phyloP scores from a whole-genome alignment of 2,888 invertebrate genomes.

The Pollenia amentaria region DNA sequence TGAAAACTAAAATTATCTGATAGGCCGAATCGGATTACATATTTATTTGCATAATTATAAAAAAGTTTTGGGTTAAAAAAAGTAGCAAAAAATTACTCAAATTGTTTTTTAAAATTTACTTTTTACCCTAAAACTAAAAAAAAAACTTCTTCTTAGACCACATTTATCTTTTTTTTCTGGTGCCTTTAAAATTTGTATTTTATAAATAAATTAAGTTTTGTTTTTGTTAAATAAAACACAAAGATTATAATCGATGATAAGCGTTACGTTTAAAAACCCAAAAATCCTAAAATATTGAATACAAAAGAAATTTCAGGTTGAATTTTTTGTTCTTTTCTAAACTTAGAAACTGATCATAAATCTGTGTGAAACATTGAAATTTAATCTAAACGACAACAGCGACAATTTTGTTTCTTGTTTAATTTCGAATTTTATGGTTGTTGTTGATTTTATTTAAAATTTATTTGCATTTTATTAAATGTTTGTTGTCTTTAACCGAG shows the following conservation, averaged over 20 bases:
- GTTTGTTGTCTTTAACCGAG: constrained; percentile 18
- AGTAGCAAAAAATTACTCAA: no score
- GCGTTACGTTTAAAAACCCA: constrained; percentile 35
- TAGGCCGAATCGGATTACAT: no score
- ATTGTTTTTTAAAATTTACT: no score
- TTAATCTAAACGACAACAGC: constrained; percentile 68
- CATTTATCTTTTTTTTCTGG: no score
- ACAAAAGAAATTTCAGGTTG: constrained; percentile 30
- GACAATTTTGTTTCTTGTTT: constrained; percentile 49
- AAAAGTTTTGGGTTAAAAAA: no score
- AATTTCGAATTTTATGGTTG: constrained; percentile 45
- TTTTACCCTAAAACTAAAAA: no score
- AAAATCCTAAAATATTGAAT: constrained; percentile 13
- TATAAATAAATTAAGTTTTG: constrained; percentile 18
- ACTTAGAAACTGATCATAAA: constrained; percentile 67
- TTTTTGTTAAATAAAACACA: constrained; percentile 31
- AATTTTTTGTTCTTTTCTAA: constrained; percentile 2
- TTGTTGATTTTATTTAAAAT: constrained; percentile 48
- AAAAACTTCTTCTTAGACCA: no score
- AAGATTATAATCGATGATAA: constrained; percentile 67
- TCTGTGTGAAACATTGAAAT: constrained; percentile 69
- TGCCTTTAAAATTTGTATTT: neutral
- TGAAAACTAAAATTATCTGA: no score
- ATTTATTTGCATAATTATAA: no score
- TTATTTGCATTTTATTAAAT: constrained; percentile 50